Conservation (phyloP, 2,113 vertebrate genomes). For the Progne subis region DNA sequence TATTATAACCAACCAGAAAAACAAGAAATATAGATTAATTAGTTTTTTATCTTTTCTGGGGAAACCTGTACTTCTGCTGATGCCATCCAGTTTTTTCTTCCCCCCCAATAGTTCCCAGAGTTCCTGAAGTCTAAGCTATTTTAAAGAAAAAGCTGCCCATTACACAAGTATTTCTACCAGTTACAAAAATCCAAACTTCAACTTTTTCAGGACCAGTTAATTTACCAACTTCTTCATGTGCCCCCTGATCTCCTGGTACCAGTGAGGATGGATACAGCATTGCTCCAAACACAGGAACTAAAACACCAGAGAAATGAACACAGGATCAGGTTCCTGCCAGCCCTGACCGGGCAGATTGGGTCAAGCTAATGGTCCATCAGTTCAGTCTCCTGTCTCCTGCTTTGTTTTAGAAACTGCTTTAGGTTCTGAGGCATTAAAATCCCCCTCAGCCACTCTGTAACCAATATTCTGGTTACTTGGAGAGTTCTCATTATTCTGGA, state of each 20-base stretch:
- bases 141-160: not conserved
- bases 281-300: not conserved
- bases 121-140: not conserved
- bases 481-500: not conserved
- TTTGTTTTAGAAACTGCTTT: not conserved
- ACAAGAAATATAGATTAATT: not conserved
- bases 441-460: not conserved
- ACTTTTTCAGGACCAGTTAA: not conserved
- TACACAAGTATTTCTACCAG: not conserved
- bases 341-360: not conserved
- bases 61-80: not conserved
- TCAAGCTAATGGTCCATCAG: not conserved
- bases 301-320: not conserved
- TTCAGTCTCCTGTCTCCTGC: not conserved
- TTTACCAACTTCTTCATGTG: not conserved
- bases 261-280: not conserved
- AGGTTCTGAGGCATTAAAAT: not conserved
- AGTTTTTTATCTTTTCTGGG: not conserved
- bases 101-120: accelerated
- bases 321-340: not conserved
- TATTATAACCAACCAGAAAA: not conserved
- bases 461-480: not conserved
- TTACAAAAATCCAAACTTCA: not conserved
- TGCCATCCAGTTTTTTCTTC: not conserved
- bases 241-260: not conserved